phyloP scores from a whole-genome alignment of 2,113 vertebrate species.

The Dasyornis broadbenti region DNA sequence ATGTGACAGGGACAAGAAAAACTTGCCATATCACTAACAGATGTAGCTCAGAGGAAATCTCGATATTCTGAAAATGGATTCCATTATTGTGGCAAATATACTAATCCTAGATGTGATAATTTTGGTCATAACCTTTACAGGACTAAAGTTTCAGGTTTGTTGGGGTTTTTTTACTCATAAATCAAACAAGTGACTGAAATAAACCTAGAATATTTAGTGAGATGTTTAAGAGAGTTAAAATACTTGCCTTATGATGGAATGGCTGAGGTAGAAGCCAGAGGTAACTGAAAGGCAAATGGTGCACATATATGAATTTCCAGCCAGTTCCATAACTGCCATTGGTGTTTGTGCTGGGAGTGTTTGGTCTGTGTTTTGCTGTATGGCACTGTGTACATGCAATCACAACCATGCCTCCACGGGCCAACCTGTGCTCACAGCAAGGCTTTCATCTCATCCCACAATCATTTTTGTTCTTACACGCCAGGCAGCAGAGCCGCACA shows the following conservation, averaged over 20 bases:
- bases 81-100: neutral
- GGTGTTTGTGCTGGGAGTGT: neutral
- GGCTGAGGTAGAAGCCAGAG: neutral
- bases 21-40: neutral
- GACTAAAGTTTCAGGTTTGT: neutral
- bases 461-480: neutral
- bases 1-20: neutral
- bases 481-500: neutral
- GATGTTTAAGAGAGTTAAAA: neutral
- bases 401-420: neutral
- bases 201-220: neutral
- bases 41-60: neutral
- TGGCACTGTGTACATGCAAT: neutral
- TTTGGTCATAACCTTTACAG: neutral
- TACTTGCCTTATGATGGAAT: neutral
- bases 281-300: neutral
- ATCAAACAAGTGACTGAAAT: neutral
- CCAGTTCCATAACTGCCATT: neutral
- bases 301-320: neutral
- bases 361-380: neutral
- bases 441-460: slow-evolving; percentile 1
- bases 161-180: neutral
- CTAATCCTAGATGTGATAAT: neutral
- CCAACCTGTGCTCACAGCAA: neutral
- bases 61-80: neutral